Percentiles rank a stretch among this genome's conserved stretches.
Evolutionary conservation across 2,113 vertebrate species (phyloP).

Genomic region (Osmerus eperlanus): DNA sequence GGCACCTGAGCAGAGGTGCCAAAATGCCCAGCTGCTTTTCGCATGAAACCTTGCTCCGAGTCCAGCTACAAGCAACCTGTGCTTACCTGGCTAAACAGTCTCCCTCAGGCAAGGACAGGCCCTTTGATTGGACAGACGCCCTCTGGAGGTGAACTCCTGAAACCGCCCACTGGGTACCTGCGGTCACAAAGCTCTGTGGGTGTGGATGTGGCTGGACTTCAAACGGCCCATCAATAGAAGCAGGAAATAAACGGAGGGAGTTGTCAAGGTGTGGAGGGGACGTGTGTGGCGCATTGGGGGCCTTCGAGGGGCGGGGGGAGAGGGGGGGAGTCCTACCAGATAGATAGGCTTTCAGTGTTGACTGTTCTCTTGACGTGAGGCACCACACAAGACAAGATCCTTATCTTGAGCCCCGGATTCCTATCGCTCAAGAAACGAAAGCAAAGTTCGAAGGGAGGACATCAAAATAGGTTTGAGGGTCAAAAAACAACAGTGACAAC

Average conservation of each 20-base stretch:
- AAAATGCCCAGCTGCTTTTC: constrained; percentile 41
- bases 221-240: not conserved
- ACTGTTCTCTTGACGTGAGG: not conserved
- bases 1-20: constrained; percentile 31
- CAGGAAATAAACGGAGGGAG: not conserved
- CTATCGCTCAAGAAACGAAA: not conserved
- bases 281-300: not conserved
- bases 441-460: not conserved
- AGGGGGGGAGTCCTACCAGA: not conserved
- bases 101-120: constrained; percentile 41
- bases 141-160: constrained; percentile 37
- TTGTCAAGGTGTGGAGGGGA: not conserved
- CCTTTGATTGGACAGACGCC: constrained; percentile 29
- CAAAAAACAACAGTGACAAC: constrained; percentile 8
- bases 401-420: not conserved
- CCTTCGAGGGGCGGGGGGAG: not conserved
- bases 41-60: constrained; percentile 39
- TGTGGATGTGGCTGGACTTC: not conserved
- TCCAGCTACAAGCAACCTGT: constrained; percentile 33
- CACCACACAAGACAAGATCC: not conserved
- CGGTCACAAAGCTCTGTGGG: not conserved
- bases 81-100: constrained; percentile 21
- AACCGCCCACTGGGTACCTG: constrained; percentile 16
- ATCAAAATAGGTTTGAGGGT: not conserved
- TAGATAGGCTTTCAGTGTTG: not conserved